These are phyloP conservation scores for Zosterops lateralis DNA, from an alignment of 2,113 vertebrate genomes.

Conservation along the genomic window DNA sequence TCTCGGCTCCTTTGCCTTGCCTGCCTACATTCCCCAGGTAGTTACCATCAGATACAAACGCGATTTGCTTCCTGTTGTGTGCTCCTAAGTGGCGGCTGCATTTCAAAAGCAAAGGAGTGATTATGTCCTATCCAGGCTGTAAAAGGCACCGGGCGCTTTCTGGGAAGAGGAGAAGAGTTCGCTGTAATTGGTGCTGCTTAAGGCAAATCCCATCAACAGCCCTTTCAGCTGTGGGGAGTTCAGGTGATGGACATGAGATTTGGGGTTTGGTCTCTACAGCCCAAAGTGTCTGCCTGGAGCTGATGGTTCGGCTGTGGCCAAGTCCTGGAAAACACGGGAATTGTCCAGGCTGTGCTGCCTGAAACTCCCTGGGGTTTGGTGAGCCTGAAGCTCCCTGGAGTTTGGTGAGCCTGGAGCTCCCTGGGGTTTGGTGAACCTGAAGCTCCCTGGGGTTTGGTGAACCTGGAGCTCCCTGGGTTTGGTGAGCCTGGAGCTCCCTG, in stretches of 20 bases:
- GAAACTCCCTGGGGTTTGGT: not conserved
- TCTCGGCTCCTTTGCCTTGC: not conserved
- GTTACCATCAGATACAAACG: slow-evolving; percentile 41
- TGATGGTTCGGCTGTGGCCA: not conserved
- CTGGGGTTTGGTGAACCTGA: not conserved
- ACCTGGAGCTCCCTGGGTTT: not conserved
- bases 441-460: not conserved
- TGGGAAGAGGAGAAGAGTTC: not conserved
- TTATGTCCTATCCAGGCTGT: not conserved
- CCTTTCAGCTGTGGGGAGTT: not conserved
- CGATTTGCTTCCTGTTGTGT: slow-evolving; percentile 57
- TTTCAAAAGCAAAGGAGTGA: slow-evolving; percentile 45
- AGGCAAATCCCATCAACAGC: not conserved
- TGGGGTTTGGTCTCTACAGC: not conserved
- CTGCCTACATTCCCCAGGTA: slow-evolving; percentile 38
- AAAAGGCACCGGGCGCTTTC: slow-evolving; percentile 1
- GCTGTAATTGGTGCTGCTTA: not conserved
- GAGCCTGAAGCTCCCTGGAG: not conserved
- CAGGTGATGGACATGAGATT: not conserved
- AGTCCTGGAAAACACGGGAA: not conserved
- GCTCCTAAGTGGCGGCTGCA: slow-evolving; percentile 44
- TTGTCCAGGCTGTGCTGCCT: not conserved
- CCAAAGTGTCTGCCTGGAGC: not conserved
- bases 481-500: not conserved
- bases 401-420: not conserved